Evolutionary conservation across 2,113 vertebrate genomes (phyloP), one percentile per base, ranked within the genome.

Genomic region (Galeopterus variegatus): DNA sequence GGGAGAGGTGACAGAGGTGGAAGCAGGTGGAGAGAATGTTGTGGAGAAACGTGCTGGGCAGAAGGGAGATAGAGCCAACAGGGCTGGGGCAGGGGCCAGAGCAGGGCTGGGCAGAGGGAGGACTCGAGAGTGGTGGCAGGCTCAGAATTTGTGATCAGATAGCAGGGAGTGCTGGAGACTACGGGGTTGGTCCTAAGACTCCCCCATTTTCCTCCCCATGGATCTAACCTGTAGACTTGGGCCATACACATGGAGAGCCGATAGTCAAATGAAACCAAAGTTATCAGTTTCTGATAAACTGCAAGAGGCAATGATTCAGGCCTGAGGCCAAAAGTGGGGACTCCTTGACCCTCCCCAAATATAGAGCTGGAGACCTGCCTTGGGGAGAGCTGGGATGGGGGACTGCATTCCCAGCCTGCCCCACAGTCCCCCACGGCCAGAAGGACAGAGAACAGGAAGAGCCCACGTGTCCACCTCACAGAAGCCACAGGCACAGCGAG

Each of bases 91-190:
- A 73, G 23, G 12, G 41, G 23, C 19, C 1, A 11, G 19, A 23
- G 41, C 23, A 0, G 3, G 72, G 41, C 41, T 41, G 41, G 6
- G 24, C 1, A 3, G 70, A 1, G 24, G 72, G 72, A 41, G 41
- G 41, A 41, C 41, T 41, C 41, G 41, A 41, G 41, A 41, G 41
- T 41, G 41, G 41, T 41, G 41, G 41, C 41, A 41, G 41, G 41
- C 41, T 41, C 41, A 41, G 41, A 41, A 41, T 41, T 41, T 23
- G 36, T 24, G 70, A 72, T 36, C 36, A 18, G 45, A 8, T 3
- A 15, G 41, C 45, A 75, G 41, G 23, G 70, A 73, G 26, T 24
- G 12, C 14, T 5, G 6, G 41, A 26, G 1, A 1, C 41, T 75
- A 41, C 13, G 72, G 41, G 72, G 41, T 45, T 23, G 6, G 23